phyloP scores from a whole-genome alignment of 2,888 invertebrate genomes.

The Ichneumoninae sp. region DNA sequence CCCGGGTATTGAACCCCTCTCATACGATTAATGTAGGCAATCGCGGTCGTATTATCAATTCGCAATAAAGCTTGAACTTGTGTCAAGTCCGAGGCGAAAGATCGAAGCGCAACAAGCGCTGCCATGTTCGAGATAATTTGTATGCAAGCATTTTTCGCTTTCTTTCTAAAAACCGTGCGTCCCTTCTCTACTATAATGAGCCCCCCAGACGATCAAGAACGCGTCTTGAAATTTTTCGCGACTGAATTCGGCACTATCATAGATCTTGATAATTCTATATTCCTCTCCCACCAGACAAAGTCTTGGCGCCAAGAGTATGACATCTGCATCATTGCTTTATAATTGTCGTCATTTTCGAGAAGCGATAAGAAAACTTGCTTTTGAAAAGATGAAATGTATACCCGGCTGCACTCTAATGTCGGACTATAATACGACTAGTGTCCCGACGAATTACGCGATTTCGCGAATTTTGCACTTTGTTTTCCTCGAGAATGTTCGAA shows the following conservation, averaged over 20 bases:
- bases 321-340: conserved; percentile 41
- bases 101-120: conserved; percentile 58
- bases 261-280: conserved; percentile 25
- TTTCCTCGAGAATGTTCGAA: conserved; percentile 28
- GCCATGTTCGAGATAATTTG: conserved; percentile 60
- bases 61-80: conserved; percentile 22
- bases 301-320: not conserved
- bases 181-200: conserved; percentile 52
- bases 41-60: not conserved
- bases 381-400: conserved; percentile 46
- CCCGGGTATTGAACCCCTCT: conserved; percentile 25
- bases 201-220: conserved; percentile 58
- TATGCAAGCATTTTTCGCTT: conserved; percentile 54
- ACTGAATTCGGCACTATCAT: conserved; percentile 8
- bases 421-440: conserved; percentile 43
- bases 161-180: conserved; percentile 40
- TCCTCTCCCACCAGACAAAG: not conserved
- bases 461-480: conserved; percentile 51
- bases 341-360: conserved; percentile 25
- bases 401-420: conserved; percentile 54
- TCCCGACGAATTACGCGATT: conserved; percentile 50
- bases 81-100: conserved; percentile 48
- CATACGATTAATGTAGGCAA: not conserved
- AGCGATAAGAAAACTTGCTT: conserved; percentile 44
- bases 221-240: conserved; percentile 33